phyloP scores from a whole-genome alignment of 2,888 invertebrate species.

The Ophonus ardosiacus region DNA sequence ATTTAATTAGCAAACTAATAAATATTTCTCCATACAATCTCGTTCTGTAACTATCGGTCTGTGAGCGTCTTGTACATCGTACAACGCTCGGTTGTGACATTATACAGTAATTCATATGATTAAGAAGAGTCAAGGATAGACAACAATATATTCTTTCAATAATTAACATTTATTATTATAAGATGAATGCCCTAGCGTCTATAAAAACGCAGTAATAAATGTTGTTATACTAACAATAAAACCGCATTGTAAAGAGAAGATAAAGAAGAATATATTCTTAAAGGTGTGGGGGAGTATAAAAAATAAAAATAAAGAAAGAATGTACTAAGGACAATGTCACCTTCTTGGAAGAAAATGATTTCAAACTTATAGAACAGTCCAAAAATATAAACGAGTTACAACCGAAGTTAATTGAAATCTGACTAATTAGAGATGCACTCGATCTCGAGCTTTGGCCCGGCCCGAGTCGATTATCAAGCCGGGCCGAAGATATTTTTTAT shows the following conservation, averaged over 20 bases:
- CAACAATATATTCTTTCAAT: conserved; percentile 58
- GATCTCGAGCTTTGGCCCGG: no score
- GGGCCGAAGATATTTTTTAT: no score
- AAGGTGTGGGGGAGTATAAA: no score
- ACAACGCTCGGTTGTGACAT: conserved; percentile 14
- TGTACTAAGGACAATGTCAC: no score
- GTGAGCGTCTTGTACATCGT: conserved; percentile 1
- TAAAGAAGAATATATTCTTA: not conserved
- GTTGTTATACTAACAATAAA: conserved; percentile 43
- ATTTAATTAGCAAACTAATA: conserved; percentile 55
- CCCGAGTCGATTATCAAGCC: no score
- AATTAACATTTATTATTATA: conserved; percentile 60
- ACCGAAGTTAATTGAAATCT: no score
- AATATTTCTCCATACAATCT: conserved; percentile 25
- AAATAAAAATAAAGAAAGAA: no score
- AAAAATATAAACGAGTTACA: no score
- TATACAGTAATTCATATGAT: conserved; percentile 57
- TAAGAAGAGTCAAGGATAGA: conserved; percentile 52
- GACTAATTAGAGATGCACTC: no score
- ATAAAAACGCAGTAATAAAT: conserved; percentile 56
- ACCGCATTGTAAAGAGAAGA: conserved; percentile 5
- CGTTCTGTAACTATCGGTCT: not conserved
- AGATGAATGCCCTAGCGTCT: conserved; percentile 53
- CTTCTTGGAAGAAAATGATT: no score
- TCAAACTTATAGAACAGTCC: no score